Percentiles rank a stretch among this genome's conserved stretches.
phyloP scores from a whole-genome alignment of 1,140 invertebrate genomes.

The Octopus sinensis region DNA sequence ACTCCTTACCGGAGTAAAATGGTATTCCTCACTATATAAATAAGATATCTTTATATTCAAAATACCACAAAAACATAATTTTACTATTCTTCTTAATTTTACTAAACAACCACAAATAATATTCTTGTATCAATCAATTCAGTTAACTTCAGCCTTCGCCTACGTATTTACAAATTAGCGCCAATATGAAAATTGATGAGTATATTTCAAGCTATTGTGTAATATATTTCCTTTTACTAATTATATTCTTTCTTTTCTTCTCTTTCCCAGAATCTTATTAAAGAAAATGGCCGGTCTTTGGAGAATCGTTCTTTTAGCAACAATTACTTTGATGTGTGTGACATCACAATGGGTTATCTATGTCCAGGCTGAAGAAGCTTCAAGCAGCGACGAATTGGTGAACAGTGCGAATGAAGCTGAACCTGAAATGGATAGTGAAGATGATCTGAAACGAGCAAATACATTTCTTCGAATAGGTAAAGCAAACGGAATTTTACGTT shows the following conservation, averaged over 20 bases:
- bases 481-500: neutral
- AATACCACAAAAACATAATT: too few relatives aligned
- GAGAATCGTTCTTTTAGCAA: constrained; percentile 1
- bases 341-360: neutral
- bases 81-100: too few relatives aligned
- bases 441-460: constrained; percentile 17
- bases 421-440: neutral
- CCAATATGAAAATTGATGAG: too few relatives aligned
- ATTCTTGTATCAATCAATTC: too few relatives aligned
- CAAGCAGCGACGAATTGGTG: neutral
- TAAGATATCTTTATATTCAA: too few relatives aligned
- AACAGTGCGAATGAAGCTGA: neutral
- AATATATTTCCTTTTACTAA: neutral
- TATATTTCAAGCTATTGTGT: too few relatives aligned
- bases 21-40: too few relatives aligned
- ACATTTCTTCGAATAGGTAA: neutral
- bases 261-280: neutral
- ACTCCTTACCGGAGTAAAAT: too few relatives aligned
- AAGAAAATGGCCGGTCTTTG: neutral
- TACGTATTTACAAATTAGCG: too few relatives aligned
- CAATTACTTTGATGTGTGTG: neutral
- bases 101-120: too few relatives aligned
- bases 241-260: neutral
- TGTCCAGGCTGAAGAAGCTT: neutral
- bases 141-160: too few relatives aligned